phyloP scores from a whole-genome alignment of 2,888 invertebrate species.

The Drosophila ezoana region DNA sequence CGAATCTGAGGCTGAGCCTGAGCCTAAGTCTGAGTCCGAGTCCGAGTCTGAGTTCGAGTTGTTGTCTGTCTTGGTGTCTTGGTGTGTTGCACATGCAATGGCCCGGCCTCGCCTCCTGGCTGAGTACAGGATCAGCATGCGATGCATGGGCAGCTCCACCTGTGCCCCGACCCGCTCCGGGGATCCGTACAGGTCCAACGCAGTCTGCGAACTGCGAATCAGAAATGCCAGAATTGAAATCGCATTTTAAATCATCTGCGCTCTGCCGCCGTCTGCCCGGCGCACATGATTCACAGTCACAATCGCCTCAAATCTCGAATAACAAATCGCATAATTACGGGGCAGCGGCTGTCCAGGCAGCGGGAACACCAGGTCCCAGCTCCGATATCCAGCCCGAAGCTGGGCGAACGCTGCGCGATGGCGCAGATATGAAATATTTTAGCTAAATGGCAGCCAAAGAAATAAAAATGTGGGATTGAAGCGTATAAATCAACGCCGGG shows the following conservation, averaged over 20 bases:
- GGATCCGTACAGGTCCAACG: not conserved
- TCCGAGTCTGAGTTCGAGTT: constrained; percentile 22
- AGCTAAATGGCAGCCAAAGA: constrained; percentile 82
- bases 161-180: constrained; percentile 4
- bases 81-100: constrained; percentile 67
- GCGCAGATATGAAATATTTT: constrained; percentile 82
- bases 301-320: constrained; percentile 84
- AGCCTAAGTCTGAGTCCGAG: constrained; percentile 20
- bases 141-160: constrained; percentile 53
- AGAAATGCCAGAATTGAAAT: constrained; percentile 84
- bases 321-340: constrained; percentile 85
- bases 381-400: constrained; percentile 36
- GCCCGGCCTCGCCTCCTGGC: constrained; percentile 62
- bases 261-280: constrained; percentile 26
- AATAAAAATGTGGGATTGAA: constrained; percentile 84
- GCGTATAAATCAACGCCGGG: constrained; percentile 82
- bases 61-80: constrained; percentile 25
- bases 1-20: constrained; percentile 25
- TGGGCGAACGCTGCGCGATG: constrained; percentile 66
- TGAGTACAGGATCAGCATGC: constrained; percentile 79
- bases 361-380: constrained; percentile 26
- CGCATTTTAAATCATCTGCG: constrained; percentile 83
- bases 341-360: constrained; percentile 74
- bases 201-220: constrained; percentile 71
- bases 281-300: constrained; percentile 82